Percentiles rank a stretch among this genome's conserved stretches.
These are phyloP conservation scores for Agrotis exclamationis DNA, from an alignment of 2,888 invertebrate species.

Conservation along the genomic window DNA sequence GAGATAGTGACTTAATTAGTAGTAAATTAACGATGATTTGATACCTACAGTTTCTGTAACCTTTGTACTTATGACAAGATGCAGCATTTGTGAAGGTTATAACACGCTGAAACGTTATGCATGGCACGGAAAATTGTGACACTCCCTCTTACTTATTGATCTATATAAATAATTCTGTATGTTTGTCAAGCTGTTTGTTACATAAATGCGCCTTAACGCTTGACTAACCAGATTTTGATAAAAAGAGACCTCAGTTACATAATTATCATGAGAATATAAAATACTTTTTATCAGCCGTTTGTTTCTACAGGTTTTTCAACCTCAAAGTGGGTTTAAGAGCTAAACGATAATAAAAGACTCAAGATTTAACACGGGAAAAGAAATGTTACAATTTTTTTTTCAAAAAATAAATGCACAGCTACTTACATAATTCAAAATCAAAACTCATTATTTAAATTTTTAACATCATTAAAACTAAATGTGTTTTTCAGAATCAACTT, in stretches of 20 bases:
- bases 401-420: no score
- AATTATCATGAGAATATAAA: neutral
- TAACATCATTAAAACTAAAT: no score
- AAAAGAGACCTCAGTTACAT: neutral
- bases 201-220: neutral
- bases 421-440: no score
- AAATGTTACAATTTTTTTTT: neutral
- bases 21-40: neutral
- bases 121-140: neutral
- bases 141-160: neutral
- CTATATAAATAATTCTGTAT: neutral
- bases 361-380: neutral
- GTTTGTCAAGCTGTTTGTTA: neutral
- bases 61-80: constrained; percentile 30
- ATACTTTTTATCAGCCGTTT: neutral
- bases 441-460: no score
- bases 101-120: neutral
- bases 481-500: no score
- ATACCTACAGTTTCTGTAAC: neutral
- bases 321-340: no score
- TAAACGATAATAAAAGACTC: neutral
- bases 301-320: neutral
- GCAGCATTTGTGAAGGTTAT: neutral
- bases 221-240: neutral
- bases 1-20: constrained; percentile 9